phyloP scores from a whole-genome alignment of 2,888 invertebrate genomes.

The Leptopilina myrica region DNA sequence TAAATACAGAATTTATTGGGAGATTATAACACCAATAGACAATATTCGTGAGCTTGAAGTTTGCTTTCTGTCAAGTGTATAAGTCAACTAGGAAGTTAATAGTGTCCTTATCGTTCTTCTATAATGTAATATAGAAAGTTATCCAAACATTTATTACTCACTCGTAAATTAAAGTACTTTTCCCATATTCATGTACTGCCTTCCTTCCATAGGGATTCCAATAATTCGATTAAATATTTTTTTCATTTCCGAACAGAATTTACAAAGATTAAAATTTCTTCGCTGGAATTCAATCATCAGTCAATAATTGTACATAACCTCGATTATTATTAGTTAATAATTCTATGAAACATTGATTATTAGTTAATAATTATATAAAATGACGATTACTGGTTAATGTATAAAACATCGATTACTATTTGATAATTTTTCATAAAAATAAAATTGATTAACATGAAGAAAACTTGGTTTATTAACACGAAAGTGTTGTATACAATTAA shows the following conservation, averaged over 20 bases:
- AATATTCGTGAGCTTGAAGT: neutral
- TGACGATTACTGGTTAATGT: neutral
- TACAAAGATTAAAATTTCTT: neutral
- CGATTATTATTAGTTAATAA: neutral
- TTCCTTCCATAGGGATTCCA: neutral
- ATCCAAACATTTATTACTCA: constrained; percentile 12
- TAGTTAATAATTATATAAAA: neutral
- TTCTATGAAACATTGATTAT: neutral
- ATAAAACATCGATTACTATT: neutral
- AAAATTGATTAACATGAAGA: no score
- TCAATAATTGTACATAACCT: no score
- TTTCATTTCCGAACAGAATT: neutral
- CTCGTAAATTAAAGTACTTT: constrained; percentile 9
- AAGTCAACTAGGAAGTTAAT: constrained; percentile 22
- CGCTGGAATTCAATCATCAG: neutral
- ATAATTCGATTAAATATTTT: neutral
- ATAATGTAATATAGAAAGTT: constrained; percentile 22
- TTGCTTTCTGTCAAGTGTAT: constrained; percentile 7
- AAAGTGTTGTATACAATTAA: no score
- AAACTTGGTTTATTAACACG: no score
- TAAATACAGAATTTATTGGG: neutral
- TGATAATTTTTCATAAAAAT: no score
- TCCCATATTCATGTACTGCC: neutral
- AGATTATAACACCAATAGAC: neutral
- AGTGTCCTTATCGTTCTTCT: constrained; percentile 6